Base-by-base conservation (phyloP, 2,113 vertebrate genomes). In the Forbesichthys agassizii region DNA sequence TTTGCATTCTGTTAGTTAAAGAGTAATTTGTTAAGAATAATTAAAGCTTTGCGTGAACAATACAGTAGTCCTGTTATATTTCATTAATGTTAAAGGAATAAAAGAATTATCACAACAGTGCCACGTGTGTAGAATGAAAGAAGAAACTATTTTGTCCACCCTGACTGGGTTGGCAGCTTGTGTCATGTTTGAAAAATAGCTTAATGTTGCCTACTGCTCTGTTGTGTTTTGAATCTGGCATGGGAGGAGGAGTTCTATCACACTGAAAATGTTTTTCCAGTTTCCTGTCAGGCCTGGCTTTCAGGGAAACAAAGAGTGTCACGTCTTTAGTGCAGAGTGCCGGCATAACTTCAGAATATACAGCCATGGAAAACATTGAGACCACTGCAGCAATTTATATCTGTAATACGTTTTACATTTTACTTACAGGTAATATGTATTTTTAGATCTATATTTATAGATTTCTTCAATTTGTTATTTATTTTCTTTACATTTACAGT, bases 241-340 rank as follows among this genome's bases (percentile, higher is more conserved):
- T 27, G 52, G 49, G 71, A 80, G 77, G 80, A 78, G 72, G 72
- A 74, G 73, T 20, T 33, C 16, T 46, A 61, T 71, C 66, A 64
- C 56, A 83, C 66, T 80, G 54, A 79, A 80, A 84, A 66, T 54
- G 67, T 54, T 55, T 70, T 71, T 53, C 68, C 69, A 59, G 13
- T 84, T 90, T 86, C 83, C 72, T 65, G 36, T 79, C 56, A 8
- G 51, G 47, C 56, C 18, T 61, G 82, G 10, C 27, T 82, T 33
- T 79, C 77, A 82, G 57, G 66, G 69, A 85, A 86, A 76, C 18
- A 48, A 27, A 61, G 27, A 65, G 61, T 59, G 53, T 59, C 42
- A 20, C 78, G 71, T 63, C 73, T 64, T 83, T 79, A 71, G 73
- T 73, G 74, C 67, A 64, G 27, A 16, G 71, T 76, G 6, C n/a